phyloP scores from a whole-genome alignment of 2,113 vertebrate species.

The Ploceus nigricollis region DNA sequence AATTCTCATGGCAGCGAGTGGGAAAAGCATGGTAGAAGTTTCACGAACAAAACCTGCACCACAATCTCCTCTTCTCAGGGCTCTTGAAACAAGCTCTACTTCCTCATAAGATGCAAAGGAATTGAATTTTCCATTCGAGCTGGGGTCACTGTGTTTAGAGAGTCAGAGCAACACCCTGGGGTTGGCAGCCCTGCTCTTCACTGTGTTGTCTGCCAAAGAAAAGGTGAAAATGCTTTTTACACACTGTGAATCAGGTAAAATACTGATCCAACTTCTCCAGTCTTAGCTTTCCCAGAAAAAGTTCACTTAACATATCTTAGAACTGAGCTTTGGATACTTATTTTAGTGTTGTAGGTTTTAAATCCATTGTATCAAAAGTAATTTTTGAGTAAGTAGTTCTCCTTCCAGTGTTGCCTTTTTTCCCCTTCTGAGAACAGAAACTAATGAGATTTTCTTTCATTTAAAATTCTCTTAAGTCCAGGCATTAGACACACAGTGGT shows the following conservation, averaged over 20 bases:
- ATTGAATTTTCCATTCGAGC: neutral
- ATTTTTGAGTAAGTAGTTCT: neutral
- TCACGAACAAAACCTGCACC: neutral
- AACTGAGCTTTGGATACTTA: neutral
- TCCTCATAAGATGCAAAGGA: neutral
- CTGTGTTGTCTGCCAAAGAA: neutral
- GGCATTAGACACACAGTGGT: neutral
- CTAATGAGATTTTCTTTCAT: neutral
- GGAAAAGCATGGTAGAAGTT: neutral
- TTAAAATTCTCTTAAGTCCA: neutral
- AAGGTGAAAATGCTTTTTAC: neutral
- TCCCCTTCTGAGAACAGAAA: neutral
- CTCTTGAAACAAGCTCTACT: neutral
- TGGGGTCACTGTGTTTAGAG: neutral
- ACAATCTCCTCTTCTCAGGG: neutral
- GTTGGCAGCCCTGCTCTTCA: rapidly evolving
- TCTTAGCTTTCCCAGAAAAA: neutral
- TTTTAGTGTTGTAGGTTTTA: neutral
- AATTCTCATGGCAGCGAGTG: neutral
- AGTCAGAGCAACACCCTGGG: neutral
- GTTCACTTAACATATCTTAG: neutral
- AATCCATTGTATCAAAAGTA: neutral
- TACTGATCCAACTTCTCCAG: neutral
- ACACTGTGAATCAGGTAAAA: neutral
- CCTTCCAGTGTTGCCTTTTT: neutral